Conservation (phyloP, 2,113 vertebrate species). For the Orcinus orca region DNA sequence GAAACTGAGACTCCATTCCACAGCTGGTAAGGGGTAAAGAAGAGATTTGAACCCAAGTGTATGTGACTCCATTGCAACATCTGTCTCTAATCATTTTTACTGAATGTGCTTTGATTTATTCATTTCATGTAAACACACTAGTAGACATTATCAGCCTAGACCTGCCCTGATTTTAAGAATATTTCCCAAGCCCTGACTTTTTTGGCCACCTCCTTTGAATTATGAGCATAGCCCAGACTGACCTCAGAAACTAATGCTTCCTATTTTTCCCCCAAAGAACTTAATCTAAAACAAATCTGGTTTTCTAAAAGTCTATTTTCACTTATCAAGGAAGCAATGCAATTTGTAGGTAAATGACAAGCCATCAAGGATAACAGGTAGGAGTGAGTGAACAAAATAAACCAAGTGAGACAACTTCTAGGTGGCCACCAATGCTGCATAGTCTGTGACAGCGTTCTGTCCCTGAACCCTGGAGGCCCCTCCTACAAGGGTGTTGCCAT, state of each 20-base stretch:
- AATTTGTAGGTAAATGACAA: neutral
- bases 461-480: accelerated
- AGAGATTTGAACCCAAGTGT: neutral
- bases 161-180: neutral
- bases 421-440: neutral
- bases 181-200: neutral
- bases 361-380: neutral
- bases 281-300: conserved; percentile 20
- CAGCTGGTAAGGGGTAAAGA: neutral
- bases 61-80: neutral
- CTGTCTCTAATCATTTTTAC: neutral
- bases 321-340: neutral
- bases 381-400: neutral
- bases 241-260: conserved; percentile 8
- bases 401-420: neutral
- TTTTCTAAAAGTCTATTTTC: neutral
- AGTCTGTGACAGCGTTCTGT: neutral
- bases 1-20: neutral
- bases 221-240: neutral
- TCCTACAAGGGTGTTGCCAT: neutral
- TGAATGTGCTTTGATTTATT: neutral
- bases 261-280: conserved; percentile 4
- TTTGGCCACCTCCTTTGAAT: neutral
- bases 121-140: neutral
- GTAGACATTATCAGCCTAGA: neutral